Conservation (phyloP, 2,113 vertebrate genomes). For the Zeus faber region DNA sequence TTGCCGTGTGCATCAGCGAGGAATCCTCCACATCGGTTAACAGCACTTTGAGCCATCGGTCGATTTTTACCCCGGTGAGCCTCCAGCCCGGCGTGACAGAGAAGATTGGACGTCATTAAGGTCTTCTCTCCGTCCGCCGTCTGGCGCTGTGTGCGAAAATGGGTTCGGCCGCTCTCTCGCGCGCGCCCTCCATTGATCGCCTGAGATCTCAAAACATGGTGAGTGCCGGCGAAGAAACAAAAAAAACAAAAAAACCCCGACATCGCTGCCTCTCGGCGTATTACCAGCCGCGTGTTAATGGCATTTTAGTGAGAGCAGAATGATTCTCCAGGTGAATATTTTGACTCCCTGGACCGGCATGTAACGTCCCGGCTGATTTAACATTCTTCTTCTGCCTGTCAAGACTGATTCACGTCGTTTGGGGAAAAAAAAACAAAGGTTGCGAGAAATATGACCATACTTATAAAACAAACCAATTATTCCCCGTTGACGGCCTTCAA, state of each 20-base stretch:
- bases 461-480: conserved; percentile 97
- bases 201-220: conserved; percentile 37
- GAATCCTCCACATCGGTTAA: conserved; percentile 59
- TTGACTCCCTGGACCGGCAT: too few relatives aligned
- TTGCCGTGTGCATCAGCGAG: conserved; percentile 50
- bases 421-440: conserved; percentile 77
- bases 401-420: conserved; percentile 83
- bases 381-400: conserved; percentile 74
- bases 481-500: conserved; percentile 97
- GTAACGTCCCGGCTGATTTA: conserved; percentile 33
- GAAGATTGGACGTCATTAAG: conserved; percentile 74
- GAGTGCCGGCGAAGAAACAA: conserved; percentile 9
- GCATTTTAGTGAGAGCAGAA: too few relatives aligned
- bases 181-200: conserved; percentile 51
- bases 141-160: conserved; percentile 52
- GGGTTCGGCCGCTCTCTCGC: conserved; percentile 59
- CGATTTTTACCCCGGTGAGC: conserved; percentile 67
- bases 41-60: conserved; percentile 66
- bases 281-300: too few relatives aligned
- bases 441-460: conserved; percentile 95
- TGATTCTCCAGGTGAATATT: too few relatives aligned
- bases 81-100: conserved; percentile 66
- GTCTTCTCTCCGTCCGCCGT: conserved; percentile 53
- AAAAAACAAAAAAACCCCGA: too few relatives aligned
- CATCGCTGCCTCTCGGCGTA: too few relatives aligned